These are phyloP conservation scores for Loriculus beryllinus DNA, from an alignment of 2,797 vertebrate genomes.

Conservation along the genomic window DNA sequence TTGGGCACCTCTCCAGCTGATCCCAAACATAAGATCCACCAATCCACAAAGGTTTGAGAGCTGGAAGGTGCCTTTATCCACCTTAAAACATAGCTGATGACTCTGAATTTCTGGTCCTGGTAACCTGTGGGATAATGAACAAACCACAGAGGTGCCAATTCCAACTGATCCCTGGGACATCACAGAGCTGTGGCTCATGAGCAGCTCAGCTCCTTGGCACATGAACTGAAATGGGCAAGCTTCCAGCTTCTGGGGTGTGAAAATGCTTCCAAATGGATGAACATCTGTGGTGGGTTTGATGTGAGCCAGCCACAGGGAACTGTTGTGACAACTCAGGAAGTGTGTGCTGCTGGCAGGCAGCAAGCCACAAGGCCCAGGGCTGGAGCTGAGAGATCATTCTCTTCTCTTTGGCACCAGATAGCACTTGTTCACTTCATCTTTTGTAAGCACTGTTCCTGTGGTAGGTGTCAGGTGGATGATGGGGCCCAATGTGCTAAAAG, in stretches of 20 bases:
- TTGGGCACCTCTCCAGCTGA: not conserved
- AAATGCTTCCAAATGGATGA: not conserved
- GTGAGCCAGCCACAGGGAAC: not conserved
- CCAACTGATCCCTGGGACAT: not conserved
- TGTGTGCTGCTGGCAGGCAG: not conserved
- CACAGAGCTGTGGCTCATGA: accelerated
- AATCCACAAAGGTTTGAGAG: not conserved
- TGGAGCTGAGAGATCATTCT: not conserved
- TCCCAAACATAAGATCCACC: not conserved
- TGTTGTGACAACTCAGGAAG: not conserved
- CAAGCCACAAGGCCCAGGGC: not conserved
- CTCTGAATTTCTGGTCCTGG: not conserved
- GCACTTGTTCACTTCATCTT: not conserved
- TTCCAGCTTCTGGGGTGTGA: too few species aligned
- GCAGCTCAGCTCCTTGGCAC: not conserved
- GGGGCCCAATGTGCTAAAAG: not conserved
- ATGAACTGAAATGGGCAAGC: not conserved
- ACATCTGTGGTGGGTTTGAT: not conserved
- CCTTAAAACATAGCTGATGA: not conserved
- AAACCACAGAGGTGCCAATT: accelerated
- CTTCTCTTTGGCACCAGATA: not conserved
- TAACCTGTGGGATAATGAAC: accelerated
- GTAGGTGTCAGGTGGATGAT: not conserved
- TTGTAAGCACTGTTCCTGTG: not conserved
- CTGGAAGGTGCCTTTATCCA: not conserved